Percentiles rank a stretch among this genome's conserved stretches.
Evolutionary conservation across 2,113 vertebrate species (phyloP).

Genomic region (Ciconia maguari): DNA sequence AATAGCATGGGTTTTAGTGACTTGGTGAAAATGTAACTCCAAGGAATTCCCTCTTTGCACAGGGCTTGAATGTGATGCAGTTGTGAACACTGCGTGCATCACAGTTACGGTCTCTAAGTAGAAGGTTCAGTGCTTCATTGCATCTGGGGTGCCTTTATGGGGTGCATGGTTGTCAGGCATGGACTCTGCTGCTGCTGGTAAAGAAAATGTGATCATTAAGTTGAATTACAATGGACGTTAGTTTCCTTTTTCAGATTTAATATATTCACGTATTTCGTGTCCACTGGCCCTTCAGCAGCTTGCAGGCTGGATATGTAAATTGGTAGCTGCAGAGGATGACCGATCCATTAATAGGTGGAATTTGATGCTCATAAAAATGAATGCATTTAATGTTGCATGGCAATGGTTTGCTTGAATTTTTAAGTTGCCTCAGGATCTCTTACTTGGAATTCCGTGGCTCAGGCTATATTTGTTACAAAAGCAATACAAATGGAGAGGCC

Average conservation of each 20-base stretch:
- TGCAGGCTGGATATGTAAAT: constrained; percentile 39
- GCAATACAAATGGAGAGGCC: neutral
- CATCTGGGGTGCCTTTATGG: neutral
- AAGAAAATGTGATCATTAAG: neutral
- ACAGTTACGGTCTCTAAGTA: neutral
- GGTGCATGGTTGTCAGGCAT: neutral
- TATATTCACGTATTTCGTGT: neutral
- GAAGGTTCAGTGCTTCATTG: neutral
- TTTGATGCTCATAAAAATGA: constrained; percentile 39
- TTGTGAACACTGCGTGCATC: neutral
- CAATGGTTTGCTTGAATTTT: constrained; percentile 10
- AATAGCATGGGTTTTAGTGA: neutral
- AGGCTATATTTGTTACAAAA: constrained; percentile 10
- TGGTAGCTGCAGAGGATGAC: constrained; percentile 10
- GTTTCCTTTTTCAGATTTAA: constrained; percentile 23
- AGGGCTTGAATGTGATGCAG: neutral
- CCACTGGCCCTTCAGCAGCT: constrained; percentile 17
- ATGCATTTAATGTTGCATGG: constrained; percentile 8
- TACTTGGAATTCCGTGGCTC: neutral
- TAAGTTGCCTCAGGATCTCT: neutral
- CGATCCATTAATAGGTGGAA: constrained; percentile 29
- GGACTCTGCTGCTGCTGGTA: neutral
- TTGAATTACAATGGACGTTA: neutral
- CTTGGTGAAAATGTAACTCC: neutral
- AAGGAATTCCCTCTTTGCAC: neutral